Percentiles rank a stretch among this genome's conserved stretches.
Evolutionary conservation across 2,113 vertebrate species (phyloP).

Genomic region (Tapirus terrestris): DNA sequence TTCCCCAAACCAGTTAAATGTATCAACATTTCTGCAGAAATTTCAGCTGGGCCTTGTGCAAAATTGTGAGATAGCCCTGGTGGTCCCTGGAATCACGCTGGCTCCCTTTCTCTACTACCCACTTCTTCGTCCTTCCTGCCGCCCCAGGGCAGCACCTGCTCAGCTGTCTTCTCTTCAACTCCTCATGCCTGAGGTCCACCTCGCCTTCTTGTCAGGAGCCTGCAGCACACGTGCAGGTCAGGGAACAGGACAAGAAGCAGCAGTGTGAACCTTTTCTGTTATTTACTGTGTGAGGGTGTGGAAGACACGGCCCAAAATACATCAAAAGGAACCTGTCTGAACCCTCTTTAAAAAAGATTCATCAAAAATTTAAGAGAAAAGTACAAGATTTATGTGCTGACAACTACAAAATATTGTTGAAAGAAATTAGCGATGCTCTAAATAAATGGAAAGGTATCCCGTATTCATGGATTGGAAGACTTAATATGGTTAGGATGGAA

Average conservation of each 20-base stretch:
- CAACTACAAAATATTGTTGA: not conserved
- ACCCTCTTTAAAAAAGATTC: not conserved
- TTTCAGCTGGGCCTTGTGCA: not conserved
- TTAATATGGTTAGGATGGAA: not conserved
- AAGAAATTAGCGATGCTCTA: not conserved
- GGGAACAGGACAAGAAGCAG: fast-evolving
- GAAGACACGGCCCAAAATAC: fast-evolving
- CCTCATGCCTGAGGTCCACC: not conserved
- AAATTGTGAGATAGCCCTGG: fast-evolving
- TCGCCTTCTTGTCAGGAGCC: not conserved
- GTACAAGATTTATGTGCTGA: too few relatives aligned
- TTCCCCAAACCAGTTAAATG: not conserved
- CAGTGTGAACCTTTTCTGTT: fast-evolving
- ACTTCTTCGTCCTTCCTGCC: fast-evolving
- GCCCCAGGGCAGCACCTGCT: too few relatives aligned
- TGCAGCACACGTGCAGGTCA: too few relatives aligned
- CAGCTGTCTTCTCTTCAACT: not conserved
- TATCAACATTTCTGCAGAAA: not conserved
- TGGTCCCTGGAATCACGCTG: fast-evolving
- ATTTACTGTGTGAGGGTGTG: too few relatives aligned
- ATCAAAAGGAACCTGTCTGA: not conserved
- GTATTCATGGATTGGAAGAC: not conserved
- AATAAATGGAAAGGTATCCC: not conserved
- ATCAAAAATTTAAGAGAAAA: not conserved
- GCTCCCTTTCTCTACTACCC: not conserved